Percentiles rank a stretch among this genome's conserved stretches.
These are phyloP conservation scores for Hoplodrina ambigua DNA, from an alignment of 2,888 invertebrate genomes.

Conservation along the genomic window DNA sequence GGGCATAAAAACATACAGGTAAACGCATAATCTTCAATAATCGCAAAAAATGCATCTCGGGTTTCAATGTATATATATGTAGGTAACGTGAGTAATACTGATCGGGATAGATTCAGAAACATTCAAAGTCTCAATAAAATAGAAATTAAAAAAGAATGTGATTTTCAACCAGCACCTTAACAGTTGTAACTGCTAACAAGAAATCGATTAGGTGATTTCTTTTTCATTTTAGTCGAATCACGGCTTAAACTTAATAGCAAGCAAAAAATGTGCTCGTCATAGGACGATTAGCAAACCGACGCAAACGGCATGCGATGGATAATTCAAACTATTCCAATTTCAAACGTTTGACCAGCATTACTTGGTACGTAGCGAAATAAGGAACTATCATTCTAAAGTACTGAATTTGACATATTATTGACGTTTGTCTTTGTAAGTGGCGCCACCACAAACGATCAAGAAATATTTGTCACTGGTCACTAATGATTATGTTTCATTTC, in stretches of 20 bases:
- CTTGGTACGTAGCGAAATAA: constrained; percentile 18
- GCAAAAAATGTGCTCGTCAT: constrained; percentile 82
- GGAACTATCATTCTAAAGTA: constrained; percentile 1
- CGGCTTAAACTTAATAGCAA: constrained; percentile 70
- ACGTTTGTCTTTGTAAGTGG: constrained; percentile 8
- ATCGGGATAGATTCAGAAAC: not conserved
- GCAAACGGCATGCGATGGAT: constrained; percentile 61
- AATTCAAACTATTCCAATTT: constrained; percentile 40
- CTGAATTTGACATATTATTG: constrained; percentile 2
- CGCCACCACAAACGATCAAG: constrained; percentile 1
- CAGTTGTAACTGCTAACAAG: constrained; percentile 73
- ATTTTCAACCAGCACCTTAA: constrained; percentile 10
- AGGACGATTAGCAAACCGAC: constrained; percentile 75
- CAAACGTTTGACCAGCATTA: constrained; percentile 23
- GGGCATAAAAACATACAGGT: no score
- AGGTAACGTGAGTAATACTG: not conserved
- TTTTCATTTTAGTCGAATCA: constrained; percentile 71
- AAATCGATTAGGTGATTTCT: constrained; percentile 77
- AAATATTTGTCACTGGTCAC: constrained; percentile 5
- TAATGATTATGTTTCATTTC: constrained; percentile 35
- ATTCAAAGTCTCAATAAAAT: not conserved
- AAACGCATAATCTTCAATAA: no score
- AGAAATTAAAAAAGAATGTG: constrained; percentile 6
- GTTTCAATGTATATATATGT: no score
- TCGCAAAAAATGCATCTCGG: no score